phyloP scores from a whole-genome alignment of 1,140 invertebrate genomes.

The Neoseiulus cucumeris region DNA sequence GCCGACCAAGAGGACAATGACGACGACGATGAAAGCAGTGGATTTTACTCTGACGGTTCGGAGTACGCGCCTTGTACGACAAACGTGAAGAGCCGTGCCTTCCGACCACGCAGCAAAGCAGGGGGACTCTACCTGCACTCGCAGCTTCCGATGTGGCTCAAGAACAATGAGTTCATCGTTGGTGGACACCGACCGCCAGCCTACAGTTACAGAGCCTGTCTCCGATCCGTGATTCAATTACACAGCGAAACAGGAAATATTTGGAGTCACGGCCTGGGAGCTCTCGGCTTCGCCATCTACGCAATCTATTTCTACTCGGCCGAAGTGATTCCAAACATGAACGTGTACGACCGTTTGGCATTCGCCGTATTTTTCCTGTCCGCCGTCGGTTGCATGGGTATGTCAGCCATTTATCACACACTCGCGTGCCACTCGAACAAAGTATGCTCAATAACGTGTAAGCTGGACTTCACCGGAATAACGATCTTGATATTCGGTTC shows the following conservation, averaged over 20 bases:
- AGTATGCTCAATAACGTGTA: constrained; percentile 14
- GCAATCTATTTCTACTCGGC: background rate
- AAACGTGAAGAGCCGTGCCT: background rate
- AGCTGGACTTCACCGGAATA: constrained; percentile 18
- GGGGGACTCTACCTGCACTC: background rate
- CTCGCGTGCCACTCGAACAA: constrained; percentile 18
- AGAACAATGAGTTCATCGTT: constrained; percentile 1
- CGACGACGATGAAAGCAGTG: constrained; percentile 2
- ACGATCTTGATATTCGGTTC: constrained; percentile 18
- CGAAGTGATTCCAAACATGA: background rate
- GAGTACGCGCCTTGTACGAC: background rate
- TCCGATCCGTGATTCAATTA: background rate
- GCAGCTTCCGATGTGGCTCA: constrained; percentile 2
- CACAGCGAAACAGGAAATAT: constrained; percentile 4
- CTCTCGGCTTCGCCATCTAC: background rate
- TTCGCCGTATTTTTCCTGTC: constrained; percentile 17
- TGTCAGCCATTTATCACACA: constrained; percentile 19
- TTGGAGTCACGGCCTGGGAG: background rate
- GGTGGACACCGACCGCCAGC: background rate
- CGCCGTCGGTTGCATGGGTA: constrained; percentile 16
- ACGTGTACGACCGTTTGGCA: constrained; percentile 4
- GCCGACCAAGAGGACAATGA: constrained; percentile 10
- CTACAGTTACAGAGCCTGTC: background rate
- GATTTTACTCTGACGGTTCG: background rate
- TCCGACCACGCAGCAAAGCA: background rate